These are phyloP conservation scores for Dugesia japonica DNA, from an alignment of 2,888 invertebrate genomes.

Conservation along the genomic window DNA sequence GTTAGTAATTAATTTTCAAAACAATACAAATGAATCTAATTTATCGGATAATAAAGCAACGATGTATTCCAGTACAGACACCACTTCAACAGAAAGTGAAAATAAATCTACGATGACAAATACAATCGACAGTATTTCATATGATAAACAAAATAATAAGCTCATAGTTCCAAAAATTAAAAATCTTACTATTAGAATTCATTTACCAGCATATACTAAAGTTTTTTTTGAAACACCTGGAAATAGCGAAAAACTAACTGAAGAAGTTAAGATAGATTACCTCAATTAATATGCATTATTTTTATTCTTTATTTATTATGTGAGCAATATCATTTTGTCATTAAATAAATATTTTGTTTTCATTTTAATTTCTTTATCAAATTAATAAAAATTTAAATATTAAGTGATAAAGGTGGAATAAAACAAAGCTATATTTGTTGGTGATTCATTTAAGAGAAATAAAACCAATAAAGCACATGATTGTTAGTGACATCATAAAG, in stretches of 20 bases:
- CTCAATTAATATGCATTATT: not conserved
- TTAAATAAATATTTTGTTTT: not conserved
- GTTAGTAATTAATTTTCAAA: constrained; percentile 13
- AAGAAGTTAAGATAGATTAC: not conserved
- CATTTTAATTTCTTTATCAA: not conserved
- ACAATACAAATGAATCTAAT: not conserved
- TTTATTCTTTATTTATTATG: not conserved
- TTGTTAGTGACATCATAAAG: constrained; percentile 20
- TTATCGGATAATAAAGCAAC: not conserved
- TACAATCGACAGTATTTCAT: not conserved
- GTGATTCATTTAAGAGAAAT: not conserved
- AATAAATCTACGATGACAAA: not conserved
- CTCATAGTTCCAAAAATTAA: not conserved
- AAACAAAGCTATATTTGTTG: not conserved
- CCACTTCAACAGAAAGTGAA: not conserved
- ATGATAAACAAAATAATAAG: not conserved
- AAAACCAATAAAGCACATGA: constrained; percentile 15
- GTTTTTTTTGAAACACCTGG: not conserved
- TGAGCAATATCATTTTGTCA: constrained; percentile 1
- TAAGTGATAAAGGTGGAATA: not conserved
- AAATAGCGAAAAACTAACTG: not conserved
- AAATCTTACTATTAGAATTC: constrained; percentile 10
- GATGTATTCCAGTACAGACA: not conserved
- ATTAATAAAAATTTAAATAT: not conserved
- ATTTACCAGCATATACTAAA: not conserved